Evolutionary conservation across 1,140 invertebrate genomes (phyloP).

Genomic region (Papilio dardanus): DNA sequence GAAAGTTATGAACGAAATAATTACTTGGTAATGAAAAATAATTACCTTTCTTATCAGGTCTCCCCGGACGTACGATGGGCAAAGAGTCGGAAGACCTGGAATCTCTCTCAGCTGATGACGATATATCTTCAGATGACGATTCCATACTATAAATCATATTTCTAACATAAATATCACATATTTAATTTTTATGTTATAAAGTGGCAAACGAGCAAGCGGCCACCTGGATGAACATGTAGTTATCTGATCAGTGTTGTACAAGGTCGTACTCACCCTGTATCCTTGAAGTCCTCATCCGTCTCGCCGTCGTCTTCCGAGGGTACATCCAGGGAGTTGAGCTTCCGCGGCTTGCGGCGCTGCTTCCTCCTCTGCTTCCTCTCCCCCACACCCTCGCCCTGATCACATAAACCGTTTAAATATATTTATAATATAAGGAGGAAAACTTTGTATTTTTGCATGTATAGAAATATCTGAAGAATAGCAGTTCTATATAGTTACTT

Average conservation of each 20-base stretch:
- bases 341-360: slow-evolving; percentile 86
- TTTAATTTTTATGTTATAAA: too few relatives aligned
- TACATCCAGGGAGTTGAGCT: slow-evolving; percentile 91
- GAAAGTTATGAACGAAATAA: too few relatives aligned
- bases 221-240: too few relatives aligned
- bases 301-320: slow-evolving; percentile 84
- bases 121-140: slow-evolving; percentile 71
- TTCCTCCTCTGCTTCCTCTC: slow-evolving; percentile 87
- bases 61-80: slow-evolving; percentile 63
- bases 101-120: slow-evolving; percentile 66
- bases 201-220: too few relatives aligned
- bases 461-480: too few relatives aligned
- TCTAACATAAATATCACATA: background rate
- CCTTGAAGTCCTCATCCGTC: slow-evolving; percentile 94
- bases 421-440: too few relatives aligned
- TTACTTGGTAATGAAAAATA: too few relatives aligned
- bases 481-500: too few relatives aligned
- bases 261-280: slow-evolving; percentile 63
- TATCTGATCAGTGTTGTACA: too few relatives aligned
- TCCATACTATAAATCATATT: slow-evolving; percentile 55
- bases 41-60: slow-evolving; percentile 64
- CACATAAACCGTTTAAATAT: too few relatives aligned
- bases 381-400: slow-evolving; percentile 61
- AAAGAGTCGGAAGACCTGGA: slow-evolving; percentile 70
- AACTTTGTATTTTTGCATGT: too few relatives aligned